These are phyloP conservation scores for Porphyrio hochstetteri DNA, from an alignment of 2,113 vertebrate species.

Conservation along the genomic window DNA sequence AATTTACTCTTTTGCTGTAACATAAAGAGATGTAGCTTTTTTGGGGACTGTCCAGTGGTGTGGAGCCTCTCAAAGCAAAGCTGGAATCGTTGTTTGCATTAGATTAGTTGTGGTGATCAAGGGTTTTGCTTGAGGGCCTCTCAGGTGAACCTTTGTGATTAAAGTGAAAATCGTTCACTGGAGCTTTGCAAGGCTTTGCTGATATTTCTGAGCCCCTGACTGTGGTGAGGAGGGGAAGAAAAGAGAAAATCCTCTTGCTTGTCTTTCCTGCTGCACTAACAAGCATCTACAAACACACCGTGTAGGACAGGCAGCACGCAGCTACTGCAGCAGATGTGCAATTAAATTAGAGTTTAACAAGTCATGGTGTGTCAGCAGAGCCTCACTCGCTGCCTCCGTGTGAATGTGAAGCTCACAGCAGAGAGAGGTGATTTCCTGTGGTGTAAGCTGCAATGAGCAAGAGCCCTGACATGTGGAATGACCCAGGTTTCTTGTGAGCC, in stretches of 20 bases:
- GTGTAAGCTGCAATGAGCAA: accelerated
- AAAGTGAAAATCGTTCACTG: not conserved
- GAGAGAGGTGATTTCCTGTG: not conserved
- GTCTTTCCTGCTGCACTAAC: not conserved
- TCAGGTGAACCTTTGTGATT: not conserved
- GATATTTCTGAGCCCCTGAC: not conserved
- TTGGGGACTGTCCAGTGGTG: not conserved
- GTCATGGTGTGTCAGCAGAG: not conserved
- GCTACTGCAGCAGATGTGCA: not conserved
- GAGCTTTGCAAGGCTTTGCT: not conserved
- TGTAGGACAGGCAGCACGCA: not conserved
- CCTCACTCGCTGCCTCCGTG: not conserved
- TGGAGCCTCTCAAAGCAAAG: not conserved
- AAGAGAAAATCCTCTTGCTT: not conserved
- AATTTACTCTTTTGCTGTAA: too few relatives aligned
- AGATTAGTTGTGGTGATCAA: not conserved
- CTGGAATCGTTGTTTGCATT: not conserved
- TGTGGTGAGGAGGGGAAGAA: not conserved
- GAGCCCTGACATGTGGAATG: not conserved
- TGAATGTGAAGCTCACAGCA: not conserved
- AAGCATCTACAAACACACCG: not conserved
- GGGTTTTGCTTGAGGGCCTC: not conserved
- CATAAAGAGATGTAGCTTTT: not conserved
- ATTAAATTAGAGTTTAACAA: not conserved
- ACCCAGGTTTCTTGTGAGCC: accelerated